Percentiles rank a stretch among this genome's conserved stretches.
Evolutionary conservation across 2,888 invertebrate genomes (phyloP).

Genomic region (Syrphus vitripennis): DNA sequence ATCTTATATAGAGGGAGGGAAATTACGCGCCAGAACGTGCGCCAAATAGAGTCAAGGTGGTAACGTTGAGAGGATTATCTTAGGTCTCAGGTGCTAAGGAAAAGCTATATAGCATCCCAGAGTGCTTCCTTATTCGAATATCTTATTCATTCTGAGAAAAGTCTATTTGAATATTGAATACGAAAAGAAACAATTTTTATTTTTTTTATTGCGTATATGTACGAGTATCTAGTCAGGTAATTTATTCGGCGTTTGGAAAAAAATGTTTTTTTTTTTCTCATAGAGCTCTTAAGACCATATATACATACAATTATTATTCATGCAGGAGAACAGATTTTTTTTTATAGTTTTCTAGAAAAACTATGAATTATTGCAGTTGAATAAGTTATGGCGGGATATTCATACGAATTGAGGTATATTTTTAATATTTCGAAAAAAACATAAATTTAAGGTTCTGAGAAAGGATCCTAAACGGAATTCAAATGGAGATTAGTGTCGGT

Average conservation of each 20-base stretch:
- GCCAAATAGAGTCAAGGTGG: conserved; percentile 60
- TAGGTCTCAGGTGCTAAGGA: conserved; percentile 36
- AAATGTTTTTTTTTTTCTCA: conserved; percentile 35
- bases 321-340: neutral
- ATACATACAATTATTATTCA: conserved; percentile 37
- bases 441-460: neutral
- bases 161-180: conserved; percentile 55
- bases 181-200: neutral
- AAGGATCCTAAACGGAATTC: neutral
- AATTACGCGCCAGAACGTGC: conserved; percentile 32
- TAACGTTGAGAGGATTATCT: conserved; percentile 63
- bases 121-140: conserved; percentile 28
- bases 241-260: conserved; percentile 13
- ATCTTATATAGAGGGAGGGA: conserved; percentile 41
- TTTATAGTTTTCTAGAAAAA: neutral
- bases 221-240: neutral
- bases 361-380: neutral
- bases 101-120: neutral
- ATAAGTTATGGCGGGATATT: too few relatives aligned
- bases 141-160: conserved; percentile 21
- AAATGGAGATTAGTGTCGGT: too few relatives aligned
- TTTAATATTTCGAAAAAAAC: neutral
- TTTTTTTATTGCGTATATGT: neutral
- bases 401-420: neutral
- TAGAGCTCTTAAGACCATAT: conserved; percentile 30